Percentiles rank a stretch among this genome's conserved stretches.
These are phyloP conservation scores for Paraescarpia echinospica DNA, from an alignment of 1,140 invertebrate genomes.

Conservation along the genomic window DNA sequence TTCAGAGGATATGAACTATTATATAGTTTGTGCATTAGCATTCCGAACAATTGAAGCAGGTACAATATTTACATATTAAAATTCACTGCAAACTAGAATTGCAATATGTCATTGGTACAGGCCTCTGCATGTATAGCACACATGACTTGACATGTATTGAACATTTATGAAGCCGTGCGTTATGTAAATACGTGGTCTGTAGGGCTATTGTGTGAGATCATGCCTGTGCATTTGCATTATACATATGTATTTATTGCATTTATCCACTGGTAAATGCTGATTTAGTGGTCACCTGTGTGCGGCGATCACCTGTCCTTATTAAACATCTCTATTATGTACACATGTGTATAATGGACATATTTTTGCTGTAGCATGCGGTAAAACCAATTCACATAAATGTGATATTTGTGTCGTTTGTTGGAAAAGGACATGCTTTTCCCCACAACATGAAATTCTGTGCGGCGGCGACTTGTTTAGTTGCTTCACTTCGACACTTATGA, in stretches of 20 bases:
- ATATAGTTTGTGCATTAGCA: neutral
- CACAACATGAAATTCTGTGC: neutral
- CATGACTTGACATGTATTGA: neutral
- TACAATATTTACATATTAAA: conserved; percentile 2
- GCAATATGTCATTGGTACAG: neutral
- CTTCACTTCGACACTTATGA: neutral
- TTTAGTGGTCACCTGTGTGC: neutral
- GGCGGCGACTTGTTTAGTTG: neutral
- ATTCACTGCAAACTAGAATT: neutral
- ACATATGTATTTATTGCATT: neutral
- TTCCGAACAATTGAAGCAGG: neutral
- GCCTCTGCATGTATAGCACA: neutral
- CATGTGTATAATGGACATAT: neutral
- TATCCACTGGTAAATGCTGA: neutral
- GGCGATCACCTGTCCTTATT: neutral
- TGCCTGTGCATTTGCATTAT: neutral
- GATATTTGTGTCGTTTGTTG: neutral
- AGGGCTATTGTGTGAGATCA: neutral
- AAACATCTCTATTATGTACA: neutral
- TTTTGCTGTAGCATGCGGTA: neutral
- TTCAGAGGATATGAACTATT: neutral
- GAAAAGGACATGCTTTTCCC: neutral
- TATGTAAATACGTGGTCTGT: neutral
- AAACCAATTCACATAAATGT: neutral
- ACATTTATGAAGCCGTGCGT: neutral